Conservation (phyloP, 2,113 vertebrate genomes). For the Megaceryle torquata region DNA sequence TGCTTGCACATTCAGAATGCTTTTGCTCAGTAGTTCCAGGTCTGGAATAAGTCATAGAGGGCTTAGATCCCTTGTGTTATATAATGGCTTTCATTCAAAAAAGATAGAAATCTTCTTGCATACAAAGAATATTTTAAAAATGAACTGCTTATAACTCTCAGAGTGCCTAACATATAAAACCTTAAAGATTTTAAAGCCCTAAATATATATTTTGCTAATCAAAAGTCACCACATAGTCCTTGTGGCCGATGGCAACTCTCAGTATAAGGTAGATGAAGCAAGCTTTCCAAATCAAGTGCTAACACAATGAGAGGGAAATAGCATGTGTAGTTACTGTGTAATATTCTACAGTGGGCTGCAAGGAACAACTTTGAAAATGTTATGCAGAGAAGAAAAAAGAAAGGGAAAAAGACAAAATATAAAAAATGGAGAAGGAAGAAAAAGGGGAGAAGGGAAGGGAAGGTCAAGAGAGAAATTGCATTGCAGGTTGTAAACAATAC, state of each 20-base stretch:
- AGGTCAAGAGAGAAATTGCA: not conserved
- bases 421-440: not conserved
- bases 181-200: not conserved
- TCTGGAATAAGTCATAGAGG: not conserved
- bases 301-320: not conserved
- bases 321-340: not conserved
- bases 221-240: not conserved
- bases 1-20: not conserved
- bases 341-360: not conserved
- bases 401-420: not conserved
- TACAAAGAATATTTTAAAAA: not conserved
- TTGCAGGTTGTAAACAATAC: not conserved
- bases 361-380: not conserved
- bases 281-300: not conserved
- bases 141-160: not conserved
- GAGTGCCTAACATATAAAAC: not conserved
- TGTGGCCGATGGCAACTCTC: not conserved
- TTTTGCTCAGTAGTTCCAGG: not conserved
- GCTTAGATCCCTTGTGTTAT: not conserved
- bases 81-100: not conserved
- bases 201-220: not conserved
- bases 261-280: not conserved
- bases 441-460: not conserved
- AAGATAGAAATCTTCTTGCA: not conserved
- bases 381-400: not conserved